Conservation (phyloP, 2,113 vertebrate genomes). For the Muntiacus reevesi region DNA sequence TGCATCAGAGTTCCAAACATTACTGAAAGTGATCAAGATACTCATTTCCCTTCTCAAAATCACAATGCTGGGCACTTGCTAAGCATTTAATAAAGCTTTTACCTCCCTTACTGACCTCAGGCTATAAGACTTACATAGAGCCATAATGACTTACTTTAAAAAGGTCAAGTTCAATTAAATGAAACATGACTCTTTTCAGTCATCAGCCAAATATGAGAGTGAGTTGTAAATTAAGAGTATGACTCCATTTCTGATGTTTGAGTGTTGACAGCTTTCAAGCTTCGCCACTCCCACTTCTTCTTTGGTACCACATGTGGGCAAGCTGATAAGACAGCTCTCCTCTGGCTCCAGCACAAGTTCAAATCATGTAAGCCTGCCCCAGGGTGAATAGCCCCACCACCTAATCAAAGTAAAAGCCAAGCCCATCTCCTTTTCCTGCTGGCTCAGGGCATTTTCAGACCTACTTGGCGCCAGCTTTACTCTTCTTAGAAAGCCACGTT, state of each 20-base stretch:
- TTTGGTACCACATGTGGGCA: background rate
- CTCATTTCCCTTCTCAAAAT: background rate
- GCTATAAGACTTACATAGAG: background rate
- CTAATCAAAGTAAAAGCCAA: background rate
- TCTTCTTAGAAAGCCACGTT: background rate
- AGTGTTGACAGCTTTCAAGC: background rate
- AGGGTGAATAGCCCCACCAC: background rate
- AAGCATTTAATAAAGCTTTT: background rate
- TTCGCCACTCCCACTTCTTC: background rate
- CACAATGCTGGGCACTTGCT: background rate
- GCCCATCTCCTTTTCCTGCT: background rate
- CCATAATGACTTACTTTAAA: background rate
- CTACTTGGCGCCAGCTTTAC: background rate
- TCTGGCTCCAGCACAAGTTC: background rate
- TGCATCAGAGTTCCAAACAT: background rate
- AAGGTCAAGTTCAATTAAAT: constrained; percentile 13
- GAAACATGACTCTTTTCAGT: background rate
- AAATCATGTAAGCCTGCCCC: background rate
- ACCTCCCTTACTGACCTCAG: background rate
- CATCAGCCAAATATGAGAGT: background rate
- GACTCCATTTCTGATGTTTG: background rate
- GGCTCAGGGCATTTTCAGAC: background rate
- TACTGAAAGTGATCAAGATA: background rate
- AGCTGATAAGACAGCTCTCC: background rate
- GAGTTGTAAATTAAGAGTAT: background rate